A percentile compares a stretch with the other conserved stretches of the same genome.
phyloP scores from a whole-genome alignment of 1,140 invertebrate species.

The Calephelis nemesis region DNA sequence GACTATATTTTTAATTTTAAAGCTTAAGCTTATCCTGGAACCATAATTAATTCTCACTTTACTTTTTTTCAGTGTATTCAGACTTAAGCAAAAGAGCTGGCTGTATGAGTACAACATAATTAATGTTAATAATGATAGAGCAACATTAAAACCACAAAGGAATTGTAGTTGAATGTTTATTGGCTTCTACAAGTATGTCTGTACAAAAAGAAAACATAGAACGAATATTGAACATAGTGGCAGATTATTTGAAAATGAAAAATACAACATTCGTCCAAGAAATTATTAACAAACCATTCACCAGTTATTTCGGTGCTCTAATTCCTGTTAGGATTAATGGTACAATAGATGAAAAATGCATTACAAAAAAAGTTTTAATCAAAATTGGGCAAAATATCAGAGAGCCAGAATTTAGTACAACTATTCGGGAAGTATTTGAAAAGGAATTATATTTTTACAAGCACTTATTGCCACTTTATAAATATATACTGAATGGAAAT shows the following conservation, averaged over 20 bases:
- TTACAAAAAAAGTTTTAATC: constrained; percentile 24
- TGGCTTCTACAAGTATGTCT: constrained; percentile 2
- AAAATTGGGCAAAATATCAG: constrained; percentile 30
- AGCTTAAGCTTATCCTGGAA: no score
- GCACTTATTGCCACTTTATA: constrained; percentile 29
- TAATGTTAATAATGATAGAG: no score
- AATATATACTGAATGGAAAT: constrained; percentile 20
- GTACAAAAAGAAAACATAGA: constrained; percentile 21
- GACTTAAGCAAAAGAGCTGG: no score
- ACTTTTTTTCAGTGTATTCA: no score
- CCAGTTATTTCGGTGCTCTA: constrained; percentile 30
- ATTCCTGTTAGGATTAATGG: constrained; percentile 29
- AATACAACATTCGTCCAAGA: not conserved
- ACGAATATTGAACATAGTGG: constrained; percentile 27
- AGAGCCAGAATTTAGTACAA: constrained; percentile 12
- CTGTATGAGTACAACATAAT: no score
- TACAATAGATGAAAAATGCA: constrained; percentile 15
- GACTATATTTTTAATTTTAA: no score
- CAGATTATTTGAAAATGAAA: not conserved
- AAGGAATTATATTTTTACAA: constrained; percentile 31
- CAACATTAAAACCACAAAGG: no score
- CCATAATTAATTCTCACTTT: no score
- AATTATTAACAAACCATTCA: not conserved
- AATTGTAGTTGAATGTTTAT: no score
- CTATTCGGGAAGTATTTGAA: constrained; percentile 27